These are phyloP conservation scores for Hypomesus transpacificus DNA, from an alignment of 2,113 vertebrate genomes.

Conservation along the genomic window DNA sequence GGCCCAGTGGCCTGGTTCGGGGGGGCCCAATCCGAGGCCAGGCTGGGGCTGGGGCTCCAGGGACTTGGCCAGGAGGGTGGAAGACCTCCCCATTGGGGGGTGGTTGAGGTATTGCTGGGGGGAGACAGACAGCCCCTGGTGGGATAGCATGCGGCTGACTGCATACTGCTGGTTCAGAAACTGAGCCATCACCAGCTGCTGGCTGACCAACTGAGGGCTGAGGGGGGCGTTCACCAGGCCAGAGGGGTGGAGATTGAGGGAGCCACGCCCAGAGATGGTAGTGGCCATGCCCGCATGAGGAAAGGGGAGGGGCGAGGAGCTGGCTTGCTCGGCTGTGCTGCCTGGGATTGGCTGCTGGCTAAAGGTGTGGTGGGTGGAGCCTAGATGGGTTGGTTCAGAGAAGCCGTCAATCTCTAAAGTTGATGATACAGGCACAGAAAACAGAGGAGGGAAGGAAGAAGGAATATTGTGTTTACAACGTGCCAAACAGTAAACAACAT, in stretches of 20 bases:
- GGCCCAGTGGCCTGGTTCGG: constrained; percentile 46
- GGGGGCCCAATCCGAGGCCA: background rate
- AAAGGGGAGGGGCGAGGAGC: constrained; percentile 63
- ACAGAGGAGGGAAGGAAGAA: constrained; percentile 1
- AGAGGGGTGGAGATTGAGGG: constrained; percentile 83
- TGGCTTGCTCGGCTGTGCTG: constrained; percentile 84
- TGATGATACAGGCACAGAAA: constrained; percentile 1
- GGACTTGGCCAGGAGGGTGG: constrained; percentile 86
- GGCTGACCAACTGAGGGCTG: constrained; percentile 93
- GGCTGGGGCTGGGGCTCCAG: constrained; percentile 82
- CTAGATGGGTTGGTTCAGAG: constrained; percentile 84
- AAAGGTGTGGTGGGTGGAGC: constrained; percentile 81
- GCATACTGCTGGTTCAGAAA: constrained; percentile 98
- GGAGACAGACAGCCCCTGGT: constrained; percentile 83
- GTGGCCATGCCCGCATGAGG: constrained; percentile 83
- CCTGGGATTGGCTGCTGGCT: constrained; percentile 87
- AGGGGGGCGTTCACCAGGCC: constrained; percentile 90
- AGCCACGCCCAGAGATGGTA: constrained; percentile 72
- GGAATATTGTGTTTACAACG: background rate
- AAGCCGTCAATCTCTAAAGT: constrained; percentile 84
- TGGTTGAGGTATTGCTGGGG: constrained; percentile 98
- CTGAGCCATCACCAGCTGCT: constrained; percentile 98
- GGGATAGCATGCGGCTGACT: constrained; percentile 94
- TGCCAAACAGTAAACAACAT: background rate
- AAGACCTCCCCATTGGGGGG: constrained; percentile 76